phyloP scores from a whole-genome alignment of 1,140 invertebrate species.

The Cecropterus lyciades region DNA sequence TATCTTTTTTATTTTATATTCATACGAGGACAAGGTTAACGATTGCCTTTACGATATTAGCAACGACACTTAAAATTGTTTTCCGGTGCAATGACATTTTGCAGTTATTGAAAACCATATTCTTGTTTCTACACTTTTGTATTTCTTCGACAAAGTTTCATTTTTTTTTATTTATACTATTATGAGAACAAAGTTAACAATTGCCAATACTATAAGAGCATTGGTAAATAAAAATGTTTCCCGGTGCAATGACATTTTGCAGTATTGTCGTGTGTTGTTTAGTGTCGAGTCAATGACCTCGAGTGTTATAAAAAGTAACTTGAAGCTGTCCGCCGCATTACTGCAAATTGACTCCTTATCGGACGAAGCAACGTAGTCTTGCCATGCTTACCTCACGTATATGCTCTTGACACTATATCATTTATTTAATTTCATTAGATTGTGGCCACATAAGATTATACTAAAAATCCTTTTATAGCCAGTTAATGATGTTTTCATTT shows the following conservation, averaged over 20 bases:
- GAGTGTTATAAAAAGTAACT: conserved; percentile 71
- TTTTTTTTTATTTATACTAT: background rate
- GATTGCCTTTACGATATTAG: conserved; percentile 3
- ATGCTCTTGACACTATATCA: conserved; percentile 34
- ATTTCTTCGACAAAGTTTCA: background rate
- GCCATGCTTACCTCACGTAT: conserved; percentile 12
- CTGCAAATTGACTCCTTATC: conserved; percentile 78
- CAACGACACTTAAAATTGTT: conserved; percentile 49
- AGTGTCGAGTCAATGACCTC: conserved; percentile 66
- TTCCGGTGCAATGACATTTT: conserved; percentile 65
- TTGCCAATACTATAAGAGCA: conserved; percentile 5
- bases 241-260: conserved; percentile 63
- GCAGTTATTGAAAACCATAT: too few species aligned
- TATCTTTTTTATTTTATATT: background rate
- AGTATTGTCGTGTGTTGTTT: conserved; percentile 56
- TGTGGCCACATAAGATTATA: background rate
- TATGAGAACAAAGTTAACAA: conserved; percentile 3
- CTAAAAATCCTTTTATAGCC: background rate
- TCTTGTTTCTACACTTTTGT: background rate
- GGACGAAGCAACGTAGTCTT: conserved; percentile 44
- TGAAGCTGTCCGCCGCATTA: conserved; percentile 65
- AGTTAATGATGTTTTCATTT: conserved; percentile 14
- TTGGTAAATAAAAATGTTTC: conserved; percentile 52
- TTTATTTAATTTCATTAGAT: conserved; percentile 12
- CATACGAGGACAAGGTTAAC: conserved; percentile 2